A percentile compares a stretch with the other conserved stretches of the same genome.
Conservation (phyloP, 2,888 invertebrate genomes). For the Disparrhopalites patrizii region DNA sequence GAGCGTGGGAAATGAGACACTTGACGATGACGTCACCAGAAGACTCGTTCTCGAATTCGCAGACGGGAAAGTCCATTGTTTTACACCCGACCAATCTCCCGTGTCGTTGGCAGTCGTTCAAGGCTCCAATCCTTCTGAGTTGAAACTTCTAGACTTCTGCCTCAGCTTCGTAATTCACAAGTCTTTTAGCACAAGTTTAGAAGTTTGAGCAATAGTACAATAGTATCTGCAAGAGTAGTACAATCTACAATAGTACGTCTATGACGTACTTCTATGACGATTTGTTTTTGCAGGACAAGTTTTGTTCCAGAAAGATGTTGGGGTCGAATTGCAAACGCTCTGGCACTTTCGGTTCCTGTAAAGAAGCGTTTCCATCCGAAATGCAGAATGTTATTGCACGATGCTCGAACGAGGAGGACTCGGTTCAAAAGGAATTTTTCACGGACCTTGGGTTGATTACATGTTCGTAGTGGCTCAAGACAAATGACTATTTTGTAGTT, state of each 20-base stretch:
- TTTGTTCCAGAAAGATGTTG: not conserved
- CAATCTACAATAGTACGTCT: no score
- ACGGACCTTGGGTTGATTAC: not conserved
- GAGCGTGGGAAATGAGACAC: no score
- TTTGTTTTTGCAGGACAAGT: not conserved
- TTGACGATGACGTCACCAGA: no score
- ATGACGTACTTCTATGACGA: no score
- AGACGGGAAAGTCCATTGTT: not conserved
- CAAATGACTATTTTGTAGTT: no score
- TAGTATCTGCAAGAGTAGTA: no score
- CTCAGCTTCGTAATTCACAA: not conserved
- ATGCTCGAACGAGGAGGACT: not conserved
- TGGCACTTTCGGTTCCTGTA: no score
- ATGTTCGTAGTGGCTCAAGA: no score
- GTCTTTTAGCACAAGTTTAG: no score
- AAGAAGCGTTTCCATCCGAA: not conserved
- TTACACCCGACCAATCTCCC: not conserved
- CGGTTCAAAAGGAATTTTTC: not conserved
- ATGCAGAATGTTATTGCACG: not conserved
- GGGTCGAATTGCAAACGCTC: not conserved
- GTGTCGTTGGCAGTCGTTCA: not conserved
- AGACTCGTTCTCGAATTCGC: no score
- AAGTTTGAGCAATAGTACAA: no score
- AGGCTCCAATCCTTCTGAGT: not conserved
- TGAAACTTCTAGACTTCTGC: not conserved